phyloP scores from a whole-genome alignment of 2,888 invertebrate genomes.

The Troides helena region DNA sequence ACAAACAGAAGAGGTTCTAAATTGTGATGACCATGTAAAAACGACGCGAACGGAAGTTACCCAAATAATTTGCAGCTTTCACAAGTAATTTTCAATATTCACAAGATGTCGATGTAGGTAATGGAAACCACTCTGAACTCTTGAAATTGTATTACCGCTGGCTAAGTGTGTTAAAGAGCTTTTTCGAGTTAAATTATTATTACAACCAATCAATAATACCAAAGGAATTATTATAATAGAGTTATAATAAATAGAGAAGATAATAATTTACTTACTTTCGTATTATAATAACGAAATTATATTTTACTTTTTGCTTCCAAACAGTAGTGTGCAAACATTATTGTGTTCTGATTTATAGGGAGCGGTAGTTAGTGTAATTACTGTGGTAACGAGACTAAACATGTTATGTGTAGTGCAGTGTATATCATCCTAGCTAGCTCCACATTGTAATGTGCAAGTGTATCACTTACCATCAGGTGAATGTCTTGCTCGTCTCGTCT shows the following conservation, averaged over 20 bases:
- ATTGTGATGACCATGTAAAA: conserved; percentile 1
- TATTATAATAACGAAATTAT: too few species aligned
- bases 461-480: too few species aligned
- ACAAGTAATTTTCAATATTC: conserved; percentile 28
- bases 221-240: background rate
- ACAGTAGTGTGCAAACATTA: too few species aligned
- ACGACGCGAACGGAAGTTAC: background rate
- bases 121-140: conserved; percentile 25
- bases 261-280: background rate
- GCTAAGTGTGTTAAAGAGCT: conserved; percentile 20
- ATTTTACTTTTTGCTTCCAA: too few species aligned
- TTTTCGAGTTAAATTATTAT: conserved; percentile 16
- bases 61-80: conserved; percentile 13
- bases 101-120: conserved; percentile 22
- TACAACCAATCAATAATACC: background rate
- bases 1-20: background rate
- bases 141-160: conserved; percentile 23
- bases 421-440: too few species aligned
- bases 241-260: background rate
- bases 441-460: too few species aligned
- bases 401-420: too few species aligned
- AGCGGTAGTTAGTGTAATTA: too few species aligned
- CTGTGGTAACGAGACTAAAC: too few species aligned
- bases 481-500: too few species aligned
- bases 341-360: too few species aligned